Evolutionary conservation across 2,113 vertebrate species (phyloP), one percentile per base, ranked within the genome.

Genomic region (Rattus rattus): DNA sequence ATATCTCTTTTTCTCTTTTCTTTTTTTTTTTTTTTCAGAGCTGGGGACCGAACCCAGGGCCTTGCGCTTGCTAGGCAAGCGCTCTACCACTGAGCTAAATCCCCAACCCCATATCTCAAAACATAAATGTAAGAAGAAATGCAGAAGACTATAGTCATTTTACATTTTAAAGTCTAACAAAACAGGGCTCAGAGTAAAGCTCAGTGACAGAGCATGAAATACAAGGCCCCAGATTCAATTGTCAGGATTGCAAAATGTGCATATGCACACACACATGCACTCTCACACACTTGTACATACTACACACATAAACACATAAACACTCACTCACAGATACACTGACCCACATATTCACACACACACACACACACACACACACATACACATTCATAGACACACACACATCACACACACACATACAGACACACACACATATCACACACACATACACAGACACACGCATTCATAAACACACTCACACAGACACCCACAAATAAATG

Each of bases 121-220:
- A 47, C 2, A 43, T 19, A 63, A 47, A 65, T 8, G 12, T 19
- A 67, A 67, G 69, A 47, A 67, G 2, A 47, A 19, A 67, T 94
- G 54, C 19, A 79, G 54, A 20, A 63, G 26, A 84, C 67, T 95
- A n/a, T 33, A 85, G 54, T 77, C 61, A 61, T 73, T 67, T 67
- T 87, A 90, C 81, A 26, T 72, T 84, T 94, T 54, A 52, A 94
- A 93, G 76, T n/a, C 33, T 88, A 20, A 59, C 7, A 69, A 59
- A 67, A 6, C 33, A 86, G 33, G 70, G 11, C 16, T 16, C 4
- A 7, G 33, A 5, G 7, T 9, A 7, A 67, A 67, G 20, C 8
- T 92, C 67, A 63, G 67, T 13, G 30, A 36, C 20, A 93, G 56
- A 52, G 14, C 43, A 24, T 7, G 13, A 76, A 67, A 1, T 22